Percentiles rank a stretch among this genome's conserved stretches.
phyloP scores from a whole-genome alignment of 2,797 vertebrate species.

The Lagocephalus sceleratus region DNA sequence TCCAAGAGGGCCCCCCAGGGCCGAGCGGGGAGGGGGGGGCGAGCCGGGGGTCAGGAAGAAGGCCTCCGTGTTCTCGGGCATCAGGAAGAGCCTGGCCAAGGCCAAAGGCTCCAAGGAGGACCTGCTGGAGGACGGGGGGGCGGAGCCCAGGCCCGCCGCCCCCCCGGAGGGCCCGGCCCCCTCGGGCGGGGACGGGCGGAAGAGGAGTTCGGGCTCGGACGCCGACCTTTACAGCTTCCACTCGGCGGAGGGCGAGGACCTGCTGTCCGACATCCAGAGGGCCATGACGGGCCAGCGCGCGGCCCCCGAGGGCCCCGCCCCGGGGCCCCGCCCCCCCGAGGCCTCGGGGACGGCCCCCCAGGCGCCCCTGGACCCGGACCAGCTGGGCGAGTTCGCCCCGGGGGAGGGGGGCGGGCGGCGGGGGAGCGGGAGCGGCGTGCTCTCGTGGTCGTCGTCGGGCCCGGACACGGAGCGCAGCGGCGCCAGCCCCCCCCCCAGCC shows the following conservation, averaged over 20 bases:
- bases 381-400: slow-evolving; percentile 29
- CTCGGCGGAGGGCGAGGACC: slow-evolving; percentile 90
- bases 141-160: slow-evolving; percentile 31
- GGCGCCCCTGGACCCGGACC: slow-evolving; percentile 17
- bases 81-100: slow-evolving; percentile 85
- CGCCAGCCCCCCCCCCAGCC: slow-evolving; percentile 55
- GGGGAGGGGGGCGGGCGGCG: background rate
- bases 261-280: slow-evolving; percentile 91
- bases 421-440: slow-evolving; percentile 15
- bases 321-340: slow-evolving; percentile 5
- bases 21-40: too few relatives aligned
- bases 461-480: slow-evolving; percentile 61
- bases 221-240: slow-evolving; percentile 94
- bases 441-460: slow-evolving; percentile 43
- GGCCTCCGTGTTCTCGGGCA: slow-evolving; percentile 88
- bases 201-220: slow-evolving; percentile 88
- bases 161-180: too few relatives aligned
- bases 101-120: slow-evolving; percentile 83
- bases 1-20: too few relatives aligned
- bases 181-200: too few relatives aligned
- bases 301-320: slow-evolving; percentile 23
- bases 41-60: too few relatives aligned
- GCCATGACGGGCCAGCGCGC: slow-evolving; percentile 81
- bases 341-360: background rate
- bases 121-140: slow-evolving; percentile 72